Evolutionary conservation across 2,113 vertebrate species (phyloP).

Genomic region (Smithornis capensis): DNA sequence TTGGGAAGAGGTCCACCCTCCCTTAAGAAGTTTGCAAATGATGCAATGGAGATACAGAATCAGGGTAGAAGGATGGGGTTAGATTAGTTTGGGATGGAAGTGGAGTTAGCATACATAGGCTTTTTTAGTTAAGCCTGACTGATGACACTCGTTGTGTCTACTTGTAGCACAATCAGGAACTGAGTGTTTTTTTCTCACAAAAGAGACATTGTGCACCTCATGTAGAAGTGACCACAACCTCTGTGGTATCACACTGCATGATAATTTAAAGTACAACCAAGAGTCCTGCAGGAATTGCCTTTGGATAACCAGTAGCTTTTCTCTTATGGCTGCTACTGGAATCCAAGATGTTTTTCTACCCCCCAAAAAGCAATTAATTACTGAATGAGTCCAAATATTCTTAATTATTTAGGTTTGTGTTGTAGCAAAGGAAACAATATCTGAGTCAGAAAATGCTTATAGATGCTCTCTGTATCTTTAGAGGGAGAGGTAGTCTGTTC

Average conservation of each 20-base stretch:
- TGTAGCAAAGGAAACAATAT: background rate
- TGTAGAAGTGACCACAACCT: background rate
- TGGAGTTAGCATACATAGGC: background rate
- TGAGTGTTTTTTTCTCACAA: background rate
- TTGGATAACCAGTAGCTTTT: fast-evolving
- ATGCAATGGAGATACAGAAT: background rate
- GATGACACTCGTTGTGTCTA: background rate
- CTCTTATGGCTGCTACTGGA: background rate
- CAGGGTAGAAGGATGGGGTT: background rate
- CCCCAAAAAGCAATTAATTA: background rate
- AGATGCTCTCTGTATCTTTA: background rate
- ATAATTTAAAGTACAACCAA: background rate
- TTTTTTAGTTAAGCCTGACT: background rate
- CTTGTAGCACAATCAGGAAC: background rate
- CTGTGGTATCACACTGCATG: background rate
- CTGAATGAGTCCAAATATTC: background rate
- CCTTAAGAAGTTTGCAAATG: background rate
- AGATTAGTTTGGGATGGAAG: background rate
- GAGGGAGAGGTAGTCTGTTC: background rate
- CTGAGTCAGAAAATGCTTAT: background rate
- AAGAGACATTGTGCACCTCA: background rate
- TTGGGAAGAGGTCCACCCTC: background rate
- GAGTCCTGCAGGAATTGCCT: background rate
- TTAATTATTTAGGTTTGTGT: background rate
- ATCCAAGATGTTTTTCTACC: background rate